Evolutionary conservation across 2,797 vertebrate genomes (phyloP).

Genomic region (Molossus molossus): DNA sequence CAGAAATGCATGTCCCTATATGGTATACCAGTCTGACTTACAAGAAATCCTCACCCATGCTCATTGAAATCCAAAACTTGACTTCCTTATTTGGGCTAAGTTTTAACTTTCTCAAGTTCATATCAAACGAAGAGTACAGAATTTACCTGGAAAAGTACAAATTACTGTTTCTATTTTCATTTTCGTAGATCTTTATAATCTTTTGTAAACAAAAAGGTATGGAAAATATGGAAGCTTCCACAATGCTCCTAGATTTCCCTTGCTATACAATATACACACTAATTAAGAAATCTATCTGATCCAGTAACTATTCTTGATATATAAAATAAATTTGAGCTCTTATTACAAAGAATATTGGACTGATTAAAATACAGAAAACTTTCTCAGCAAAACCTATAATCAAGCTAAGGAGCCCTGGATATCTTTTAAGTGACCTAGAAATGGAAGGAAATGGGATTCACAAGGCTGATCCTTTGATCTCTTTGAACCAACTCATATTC

Average conservation of each 20-base stretch:
- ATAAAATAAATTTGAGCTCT: slow-evolving; percentile 55
- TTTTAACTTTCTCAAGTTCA: slow-evolving; percentile 52
- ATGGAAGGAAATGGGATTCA: not conserved
- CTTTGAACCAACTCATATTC: not conserved
- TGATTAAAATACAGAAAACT: slow-evolving; percentile 28
- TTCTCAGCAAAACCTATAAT: slow-evolving; percentile 32
- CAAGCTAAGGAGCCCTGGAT: not conserved
- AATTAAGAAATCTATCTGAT: slow-evolving; percentile 43
- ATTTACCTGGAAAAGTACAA: slow-evolving; percentile 10
- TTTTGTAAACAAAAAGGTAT: slow-evolving; percentile 6
- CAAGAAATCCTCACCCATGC: not conserved
- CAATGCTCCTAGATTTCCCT: slow-evolving; percentile 37
- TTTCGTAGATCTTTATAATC: slow-evolving; percentile 20
- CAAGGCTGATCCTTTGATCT: not conserved
- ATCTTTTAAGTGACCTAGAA: slow-evolving; percentile 1
- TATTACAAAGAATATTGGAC: slow-evolving; percentile 35
- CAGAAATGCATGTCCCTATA: not conserved
- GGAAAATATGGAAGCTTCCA: slow-evolving; percentile 7
- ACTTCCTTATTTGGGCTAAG: not conserved
- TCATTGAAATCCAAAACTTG: not conserved
- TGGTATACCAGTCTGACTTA: not conserved
- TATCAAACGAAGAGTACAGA: slow-evolving; percentile 12
- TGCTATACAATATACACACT: not conserved
- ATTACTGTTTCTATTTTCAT: slow-evolving; percentile 8
- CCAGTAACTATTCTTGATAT: not conserved